phyloP scores from a whole-genome alignment of 2,888 invertebrate species.

The Hymenopus coronatus region DNA sequence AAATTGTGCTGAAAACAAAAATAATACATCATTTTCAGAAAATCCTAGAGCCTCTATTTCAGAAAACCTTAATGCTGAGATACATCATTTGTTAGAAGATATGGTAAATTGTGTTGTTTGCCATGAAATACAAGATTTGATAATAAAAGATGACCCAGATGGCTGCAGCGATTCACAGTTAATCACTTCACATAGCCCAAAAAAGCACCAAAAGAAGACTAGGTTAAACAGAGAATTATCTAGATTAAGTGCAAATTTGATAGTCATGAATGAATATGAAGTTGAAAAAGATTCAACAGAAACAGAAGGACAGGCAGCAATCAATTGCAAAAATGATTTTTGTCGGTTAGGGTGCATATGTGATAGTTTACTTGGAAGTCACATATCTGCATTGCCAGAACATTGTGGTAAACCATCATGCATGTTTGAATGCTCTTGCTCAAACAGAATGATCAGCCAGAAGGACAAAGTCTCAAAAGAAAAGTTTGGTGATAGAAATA shows the following conservation, averaged over 20 bases:
- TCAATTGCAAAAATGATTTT: constrained; percentile 52
- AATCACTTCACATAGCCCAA: constrained; percentile 24
- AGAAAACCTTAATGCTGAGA: not conserved
- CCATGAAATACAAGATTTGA: constrained; percentile 55
- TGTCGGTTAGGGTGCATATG: constrained; percentile 69
- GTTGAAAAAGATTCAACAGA: constrained; percentile 43
- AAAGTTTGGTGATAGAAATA: not conserved
- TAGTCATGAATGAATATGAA: constrained; percentile 17
- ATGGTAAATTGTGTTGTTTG: constrained; percentile 61
- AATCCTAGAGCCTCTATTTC: not conserved
- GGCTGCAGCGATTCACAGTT: not conserved
- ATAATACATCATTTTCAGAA: no score
- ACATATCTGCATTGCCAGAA: constrained; percentile 42
- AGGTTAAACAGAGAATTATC: constrained; percentile 54
- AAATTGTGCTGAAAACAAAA: no score
- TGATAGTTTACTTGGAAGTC: constrained; percentile 52
- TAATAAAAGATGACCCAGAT: constrained; percentile 48
- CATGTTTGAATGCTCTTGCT: constrained; percentile 58
- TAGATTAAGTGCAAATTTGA: constrained; percentile 59
- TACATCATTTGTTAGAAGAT: constrained; percentile 48
- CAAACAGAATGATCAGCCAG: constrained; percentile 37
- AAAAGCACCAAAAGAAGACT: constrained; percentile 38
- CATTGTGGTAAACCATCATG: constrained; percentile 64
- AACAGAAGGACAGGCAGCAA: constrained; percentile 14
- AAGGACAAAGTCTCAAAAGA: constrained; percentile 35